Percentiles rank a stretch among this genome's conserved stretches.
Evolutionary conservation across 1,140 invertebrate genomes (phyloP).

Genomic region (Vollenhovia emeryi): DNA sequence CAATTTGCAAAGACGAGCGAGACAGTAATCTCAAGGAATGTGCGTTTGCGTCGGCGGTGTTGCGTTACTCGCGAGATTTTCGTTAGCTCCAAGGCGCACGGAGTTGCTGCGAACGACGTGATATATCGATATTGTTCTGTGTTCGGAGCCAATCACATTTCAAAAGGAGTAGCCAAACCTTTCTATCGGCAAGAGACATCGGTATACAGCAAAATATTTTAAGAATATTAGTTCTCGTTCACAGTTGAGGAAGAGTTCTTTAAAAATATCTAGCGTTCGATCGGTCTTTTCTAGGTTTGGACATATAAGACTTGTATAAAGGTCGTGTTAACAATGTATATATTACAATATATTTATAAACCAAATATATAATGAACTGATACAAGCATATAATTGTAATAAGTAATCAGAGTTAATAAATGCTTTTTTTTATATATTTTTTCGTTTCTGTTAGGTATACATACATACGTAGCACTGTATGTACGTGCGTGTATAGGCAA

Average conservation of each 20-base stretch:
- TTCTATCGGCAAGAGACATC: neutral
- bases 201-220: neutral
- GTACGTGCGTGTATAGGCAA: neutral
- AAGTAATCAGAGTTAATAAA: neutral
- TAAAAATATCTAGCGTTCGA: neutral
- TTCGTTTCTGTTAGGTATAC: conserved; percentile 8
- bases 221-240: neutral
- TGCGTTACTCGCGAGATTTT: neutral
- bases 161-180: neutral
- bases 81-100: neutral
- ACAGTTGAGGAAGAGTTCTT: neutral
- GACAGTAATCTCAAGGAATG: neutral
- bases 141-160: neutral
- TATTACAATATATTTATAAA: neutral
- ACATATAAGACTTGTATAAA: conserved; percentile 18
- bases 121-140: neutral
- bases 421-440: conserved; percentile 10
- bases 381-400: neutral
- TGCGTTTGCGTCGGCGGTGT: neutral
- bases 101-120: neutral
- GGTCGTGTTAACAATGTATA: conserved; percentile 9
- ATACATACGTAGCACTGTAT: neutral
- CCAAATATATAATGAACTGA: neutral
- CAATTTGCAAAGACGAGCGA: neutral
- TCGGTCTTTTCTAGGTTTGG: neutral